Percentiles rank a stretch among this genome's conserved stretches.
phyloP scores from a whole-genome alignment of 2,113 vertebrate genomes.

The Cyprinus carpio region DNA sequence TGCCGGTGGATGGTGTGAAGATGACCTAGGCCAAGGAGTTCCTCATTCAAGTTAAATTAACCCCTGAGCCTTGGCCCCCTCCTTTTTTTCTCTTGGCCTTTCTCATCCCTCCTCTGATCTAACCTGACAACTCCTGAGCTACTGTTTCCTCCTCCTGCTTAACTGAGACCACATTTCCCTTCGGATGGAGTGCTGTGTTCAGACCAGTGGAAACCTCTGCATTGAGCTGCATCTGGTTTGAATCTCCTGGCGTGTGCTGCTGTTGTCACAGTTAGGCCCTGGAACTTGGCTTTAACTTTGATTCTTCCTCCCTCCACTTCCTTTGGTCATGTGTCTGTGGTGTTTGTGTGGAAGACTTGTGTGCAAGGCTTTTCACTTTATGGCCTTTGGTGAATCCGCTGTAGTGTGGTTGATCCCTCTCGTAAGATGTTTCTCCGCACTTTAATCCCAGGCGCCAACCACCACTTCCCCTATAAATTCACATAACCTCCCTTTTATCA shows the following conservation, averaged over 20 bases:
- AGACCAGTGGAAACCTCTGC: constrained; percentile 28
- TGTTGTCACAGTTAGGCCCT: constrained; percentile 74
- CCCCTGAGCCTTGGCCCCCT: constrained; percentile 59
- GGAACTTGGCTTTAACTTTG: constrained; percentile 66
- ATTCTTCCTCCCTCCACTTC: constrained; percentile 62
- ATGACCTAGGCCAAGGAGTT: constrained; percentile 48
- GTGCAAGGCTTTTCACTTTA: constrained; percentile 41
- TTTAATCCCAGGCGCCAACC: constrained; percentile 48
- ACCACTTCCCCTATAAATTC: constrained; percentile 44
- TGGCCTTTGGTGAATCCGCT: constrained; percentile 49
- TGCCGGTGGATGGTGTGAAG: constrained; percentile 19
- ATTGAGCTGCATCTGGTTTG: constrained; percentile 79
- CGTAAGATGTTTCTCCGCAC: constrained; percentile 23
- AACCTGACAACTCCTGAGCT: constrained; percentile 85
- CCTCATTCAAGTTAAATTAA: constrained; percentile 72
- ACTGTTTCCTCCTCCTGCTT: constrained; percentile 83
- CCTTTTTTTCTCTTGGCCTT: constrained; percentile 17
- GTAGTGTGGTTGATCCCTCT: constrained; percentile 41
- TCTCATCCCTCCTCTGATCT: constrained; percentile 74
- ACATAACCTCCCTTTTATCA: constrained; percentile 2
- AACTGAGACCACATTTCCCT: constrained; percentile 84
- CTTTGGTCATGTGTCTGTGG: constrained; percentile 49
- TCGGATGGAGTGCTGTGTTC: constrained; percentile 64
- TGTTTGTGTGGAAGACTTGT: constrained; percentile 35
- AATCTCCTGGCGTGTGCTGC: constrained; percentile 78